phyloP scores from a whole-genome alignment of 2,797 vertebrate species.

The Phoeniculus purpureus region DNA sequence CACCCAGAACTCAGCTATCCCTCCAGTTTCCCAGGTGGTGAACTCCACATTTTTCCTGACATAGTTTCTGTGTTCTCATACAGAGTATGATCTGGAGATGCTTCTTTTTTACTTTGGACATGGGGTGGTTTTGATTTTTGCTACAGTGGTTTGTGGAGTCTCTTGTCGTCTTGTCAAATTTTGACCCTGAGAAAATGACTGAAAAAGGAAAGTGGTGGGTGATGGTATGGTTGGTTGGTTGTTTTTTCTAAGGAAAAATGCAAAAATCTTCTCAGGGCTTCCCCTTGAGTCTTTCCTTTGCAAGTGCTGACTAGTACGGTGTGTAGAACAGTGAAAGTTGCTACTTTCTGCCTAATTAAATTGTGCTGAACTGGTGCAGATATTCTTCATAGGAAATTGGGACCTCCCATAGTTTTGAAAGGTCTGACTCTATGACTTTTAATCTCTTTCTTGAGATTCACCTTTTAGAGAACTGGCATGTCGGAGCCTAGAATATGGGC shows the following conservation, averaged over 20 bases:
- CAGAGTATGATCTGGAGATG: neutral
- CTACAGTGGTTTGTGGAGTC: fast-evolving
- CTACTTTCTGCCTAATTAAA: neutral
- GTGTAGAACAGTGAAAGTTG: neutral
- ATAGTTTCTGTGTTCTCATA: fast-evolving
- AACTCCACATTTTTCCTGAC: fast-evolving
- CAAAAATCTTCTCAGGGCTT: neutral
- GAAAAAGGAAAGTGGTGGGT: neutral
- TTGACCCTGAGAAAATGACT: neutral
- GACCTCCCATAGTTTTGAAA: neutral
- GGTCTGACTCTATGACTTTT: neutral
- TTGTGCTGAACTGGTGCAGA: neutral
- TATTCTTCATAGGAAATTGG: neutral
- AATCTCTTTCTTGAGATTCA: neutral
- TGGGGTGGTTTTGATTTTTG: neutral
- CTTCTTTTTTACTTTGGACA: neutral
- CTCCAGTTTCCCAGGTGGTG: fast-evolving
- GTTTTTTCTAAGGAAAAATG: neutral
- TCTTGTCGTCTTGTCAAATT: neutral
- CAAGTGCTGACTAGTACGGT: neutral
- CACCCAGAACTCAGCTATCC: fast-evolving
- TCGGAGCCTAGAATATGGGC: fast-evolving
- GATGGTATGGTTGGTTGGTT: neutral
- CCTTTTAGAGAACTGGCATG: fast-evolving
- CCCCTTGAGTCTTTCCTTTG: neutral